Conservation (phyloP, 2,113 vertebrate genomes). For the Dipodomys merriami region DNA sequence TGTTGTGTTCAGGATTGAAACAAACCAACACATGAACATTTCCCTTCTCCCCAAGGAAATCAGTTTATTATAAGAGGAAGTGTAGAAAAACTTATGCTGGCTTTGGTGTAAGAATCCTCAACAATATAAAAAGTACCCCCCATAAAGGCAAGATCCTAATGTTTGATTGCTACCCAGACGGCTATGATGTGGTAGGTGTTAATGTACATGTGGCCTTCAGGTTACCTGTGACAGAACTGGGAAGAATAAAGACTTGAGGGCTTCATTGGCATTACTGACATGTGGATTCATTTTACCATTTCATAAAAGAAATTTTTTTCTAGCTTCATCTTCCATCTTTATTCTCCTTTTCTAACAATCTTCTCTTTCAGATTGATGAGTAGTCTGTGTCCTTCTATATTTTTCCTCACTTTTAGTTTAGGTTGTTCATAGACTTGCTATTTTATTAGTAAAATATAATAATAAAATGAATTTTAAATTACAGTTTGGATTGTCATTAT, state of each 20-base stretch:
- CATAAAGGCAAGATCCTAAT: background rate
- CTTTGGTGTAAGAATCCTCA: background rate
- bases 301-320: background rate
- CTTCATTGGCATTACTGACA: background rate
- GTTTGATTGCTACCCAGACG: background rate
- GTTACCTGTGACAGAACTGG: background rate
- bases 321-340: background rate
- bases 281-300: background rate
- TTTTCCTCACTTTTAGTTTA: no score
- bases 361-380: background rate
- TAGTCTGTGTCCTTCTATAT: background rate
- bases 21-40: background rate
- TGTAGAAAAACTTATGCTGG: background rate
- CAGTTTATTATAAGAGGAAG: background rate
- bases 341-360: background rate
- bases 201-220: background rate
- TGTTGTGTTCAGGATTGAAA: background rate
- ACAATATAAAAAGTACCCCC: constrained; percentile 13
- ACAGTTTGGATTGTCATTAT: no score
- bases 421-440: no score
- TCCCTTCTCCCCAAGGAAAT: background rate
- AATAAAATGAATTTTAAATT: no score
- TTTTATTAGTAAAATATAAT: no score
- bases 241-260: background rate
- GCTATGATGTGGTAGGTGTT: background rate